Conservation (phyloP, 2,113 vertebrate species). For the Saiga tatarica region DNA sequence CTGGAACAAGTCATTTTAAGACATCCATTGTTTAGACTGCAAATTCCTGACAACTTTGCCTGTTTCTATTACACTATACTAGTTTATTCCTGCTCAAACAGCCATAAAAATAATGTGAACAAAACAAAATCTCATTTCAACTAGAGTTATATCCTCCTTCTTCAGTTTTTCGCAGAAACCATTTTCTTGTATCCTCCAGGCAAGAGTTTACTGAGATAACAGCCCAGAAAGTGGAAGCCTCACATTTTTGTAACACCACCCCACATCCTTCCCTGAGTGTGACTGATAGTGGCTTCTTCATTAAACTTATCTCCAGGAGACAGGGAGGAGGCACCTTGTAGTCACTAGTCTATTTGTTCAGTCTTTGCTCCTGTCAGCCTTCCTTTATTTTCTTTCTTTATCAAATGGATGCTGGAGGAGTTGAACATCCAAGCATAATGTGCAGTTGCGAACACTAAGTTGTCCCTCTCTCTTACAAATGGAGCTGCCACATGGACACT, state of each 20-base stretch:
- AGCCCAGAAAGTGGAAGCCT: neutral
- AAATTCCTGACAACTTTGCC: conserved; percentile 40
- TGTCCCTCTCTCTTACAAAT: neutral
- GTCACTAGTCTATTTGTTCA: conserved; percentile 69
- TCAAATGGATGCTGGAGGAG: conserved; percentile 47
- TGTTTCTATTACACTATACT: conserved; percentile 30
- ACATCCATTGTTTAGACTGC: conserved; percentile 4
- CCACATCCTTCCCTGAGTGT: conserved; percentile 21
- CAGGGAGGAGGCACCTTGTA: conserved; percentile 54
- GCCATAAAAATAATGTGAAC: conserved; percentile 54
- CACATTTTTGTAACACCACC: conserved; percentile 22
- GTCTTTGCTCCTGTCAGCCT: conserved; percentile 67
- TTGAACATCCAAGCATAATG: neutral
- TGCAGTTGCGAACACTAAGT: neutral
- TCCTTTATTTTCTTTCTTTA: conserved; percentile 64
- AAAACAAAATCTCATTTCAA: conserved; percentile 54
- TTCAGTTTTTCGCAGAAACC: conserved; percentile 11
- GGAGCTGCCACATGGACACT: neutral
- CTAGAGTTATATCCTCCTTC: conserved; percentile 41
- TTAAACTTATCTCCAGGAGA: conserved; percentile 70
- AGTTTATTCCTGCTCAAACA: conserved; percentile 55
- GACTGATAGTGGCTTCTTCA: conserved; percentile 54
- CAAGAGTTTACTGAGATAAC: conserved; percentile 44
- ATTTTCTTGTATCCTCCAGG: conserved; percentile 41
- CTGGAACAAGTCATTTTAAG: conserved; percentile 28